Evolutionary conservation across 2,888 invertebrate species (phyloP), one percentile per base, ranked within the genome.

Genomic region (Boloria selene): DNA sequence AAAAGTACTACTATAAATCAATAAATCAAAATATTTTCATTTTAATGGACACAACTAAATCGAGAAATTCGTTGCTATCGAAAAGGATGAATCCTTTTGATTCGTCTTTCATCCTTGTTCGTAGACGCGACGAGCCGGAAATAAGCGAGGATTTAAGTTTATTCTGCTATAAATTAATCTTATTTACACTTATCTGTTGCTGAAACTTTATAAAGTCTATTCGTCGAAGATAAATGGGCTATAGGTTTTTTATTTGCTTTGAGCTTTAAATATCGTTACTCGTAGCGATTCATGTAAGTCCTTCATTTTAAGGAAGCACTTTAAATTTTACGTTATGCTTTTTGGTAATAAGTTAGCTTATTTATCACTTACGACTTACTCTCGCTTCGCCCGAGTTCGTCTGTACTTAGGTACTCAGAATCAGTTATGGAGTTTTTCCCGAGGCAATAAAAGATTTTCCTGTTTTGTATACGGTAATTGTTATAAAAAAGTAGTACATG

Each of bases 41-140:
- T 45, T n/a, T 22, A 45, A 56, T 76, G 75, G 83, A 84, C 74
- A 45, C 18, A 68, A 26, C 5, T 63, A 74, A 74, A 74, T 76
- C 79, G 79, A 78, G 78, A 84, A 85, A 86, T 87, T 84, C 85
- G 86, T 86, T 84, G 83, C 82, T 73, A 85, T 83, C 76, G 84
- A 81, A 79, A 75, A 79, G 80, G 79, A 84, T 80, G 78, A 81
- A 84, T 87, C 80, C 82, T 77, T 80, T 82, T 79, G 82, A 83
- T 83, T 83, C 82, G 80, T 56, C 18, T 38, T 55, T 56, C 56
- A 26, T 81, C 76, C 78, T 75, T 80, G 78, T 65, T 68, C 55
- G 61, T 17, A 65, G 62, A 65, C 65, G 61, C 49, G 67, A 56
- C 61, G 66, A 62, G 49, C 67, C 69, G 71, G 71, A 72, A 73